phyloP scores from a whole-genome alignment of 2,113 vertebrate species.

The Trogon surrucura region DNA sequence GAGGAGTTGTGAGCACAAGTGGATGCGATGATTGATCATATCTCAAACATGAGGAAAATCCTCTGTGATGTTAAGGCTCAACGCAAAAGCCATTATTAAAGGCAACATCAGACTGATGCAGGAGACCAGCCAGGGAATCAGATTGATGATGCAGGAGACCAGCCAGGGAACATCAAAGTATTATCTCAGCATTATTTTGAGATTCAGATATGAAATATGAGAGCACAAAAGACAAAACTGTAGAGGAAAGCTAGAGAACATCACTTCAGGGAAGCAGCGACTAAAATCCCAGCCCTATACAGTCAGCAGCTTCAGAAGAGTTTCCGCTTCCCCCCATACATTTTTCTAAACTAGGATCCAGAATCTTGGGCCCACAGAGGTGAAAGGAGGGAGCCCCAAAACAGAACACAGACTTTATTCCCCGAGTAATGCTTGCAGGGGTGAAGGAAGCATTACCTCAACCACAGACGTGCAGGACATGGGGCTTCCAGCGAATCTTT shows the following conservation, averaged over 20 bases:
- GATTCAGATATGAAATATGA: conserved; percentile 22
- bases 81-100: not conserved
- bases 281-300: not conserved
- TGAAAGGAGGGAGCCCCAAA: not conserved
- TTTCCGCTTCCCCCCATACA: not conserved
- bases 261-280: not conserved
- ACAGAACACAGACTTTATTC: not conserved
- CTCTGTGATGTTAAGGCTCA: not conserved
- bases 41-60: not conserved
- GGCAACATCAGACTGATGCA: not conserved
- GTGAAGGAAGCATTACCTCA: not conserved
- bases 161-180: not conserved
- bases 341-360: not conserved
- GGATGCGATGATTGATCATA: not conserved
- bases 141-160: not conserved
- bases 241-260: not conserved
- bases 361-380: not conserved
- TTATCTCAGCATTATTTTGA: not conserved
- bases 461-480: not conserved
- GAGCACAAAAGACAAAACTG: not conserved
- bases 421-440: not conserved
- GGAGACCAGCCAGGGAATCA: not conserved
- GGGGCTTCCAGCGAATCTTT: not conserved
- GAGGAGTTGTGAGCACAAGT: not conserved
- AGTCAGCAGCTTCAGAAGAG: not conserved